Conservation (phyloP, 1,140 invertebrate genomes). For the Calliphora vicina region DNA sequence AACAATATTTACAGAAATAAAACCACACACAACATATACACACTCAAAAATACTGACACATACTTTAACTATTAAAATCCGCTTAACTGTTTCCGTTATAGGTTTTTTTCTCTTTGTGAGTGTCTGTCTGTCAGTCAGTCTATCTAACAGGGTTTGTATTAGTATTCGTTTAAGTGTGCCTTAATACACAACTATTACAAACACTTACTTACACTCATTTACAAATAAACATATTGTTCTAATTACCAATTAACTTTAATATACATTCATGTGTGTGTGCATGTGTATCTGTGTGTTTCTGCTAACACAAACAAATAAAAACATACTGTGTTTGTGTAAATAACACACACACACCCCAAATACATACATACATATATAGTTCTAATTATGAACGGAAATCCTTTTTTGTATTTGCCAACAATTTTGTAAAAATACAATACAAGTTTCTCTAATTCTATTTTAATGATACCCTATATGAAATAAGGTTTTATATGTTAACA, state of each 20-base stretch:
- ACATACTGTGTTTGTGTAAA: no score
- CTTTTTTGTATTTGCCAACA: background rate
- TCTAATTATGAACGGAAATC: slow-evolving; percentile 16
- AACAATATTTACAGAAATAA: background rate
- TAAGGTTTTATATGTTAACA: no score
- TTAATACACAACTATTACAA: background rate
- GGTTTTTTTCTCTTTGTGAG: no score
- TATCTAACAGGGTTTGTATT: background rate
- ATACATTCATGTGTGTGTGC: background rate
- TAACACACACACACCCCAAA: no score
- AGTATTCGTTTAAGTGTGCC: background rate
- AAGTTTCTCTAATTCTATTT: no score
- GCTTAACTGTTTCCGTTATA: no score
- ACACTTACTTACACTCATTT: background rate
- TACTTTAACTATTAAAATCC: background rate
- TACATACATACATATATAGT: no score
- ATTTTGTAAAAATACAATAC: no score
- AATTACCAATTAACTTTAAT: slow-evolving; percentile 20
- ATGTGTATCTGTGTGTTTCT: background rate
- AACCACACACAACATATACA: background rate
- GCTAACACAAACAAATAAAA: no score
- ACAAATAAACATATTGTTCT: background rate
- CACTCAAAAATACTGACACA: background rate
- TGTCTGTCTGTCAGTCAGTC: no score
- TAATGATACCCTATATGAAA: no score